Base-by-base conservation (phyloP, 2,797 vertebrate species). In the Microctenopoma stevenorrisi region DNA sequence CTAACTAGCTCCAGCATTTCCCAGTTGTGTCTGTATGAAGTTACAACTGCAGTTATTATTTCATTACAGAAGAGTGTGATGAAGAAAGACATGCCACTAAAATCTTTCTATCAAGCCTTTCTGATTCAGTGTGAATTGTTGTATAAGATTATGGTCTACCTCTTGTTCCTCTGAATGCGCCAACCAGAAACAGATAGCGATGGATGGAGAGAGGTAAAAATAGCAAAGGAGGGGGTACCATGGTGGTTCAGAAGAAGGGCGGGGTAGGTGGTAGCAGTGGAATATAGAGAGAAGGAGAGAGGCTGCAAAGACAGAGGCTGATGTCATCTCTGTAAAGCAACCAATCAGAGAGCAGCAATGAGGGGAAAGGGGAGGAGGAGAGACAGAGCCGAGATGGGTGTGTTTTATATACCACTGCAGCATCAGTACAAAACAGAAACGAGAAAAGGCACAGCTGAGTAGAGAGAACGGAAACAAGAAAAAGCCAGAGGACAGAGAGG, bases 401-500 rank as follows among this genome's bases (percentile, higher is more conserved):
- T 91, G 90, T 91, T 91, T 83, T 70, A 73, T 88, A 73, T 74
- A 66, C 66, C 83, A 90, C 88, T 91, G 91, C 90, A 91, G 90
- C 79, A 83, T 89, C 85, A 77, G 57, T 42, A 71, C 63, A 62
- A 68, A 43, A 49, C 49, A 54, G 60, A 64, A 46, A n/a, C 1
- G 10, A 64, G 57, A 60, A 57, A 38, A 64, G 59, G 5, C 64
- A 44, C 70, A 47, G 72, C 52, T 55, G 38, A 37, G 59, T 13
- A 42, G 62, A 68, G 49, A 5, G 53, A 40, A 57, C 4, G 30
- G 25, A 46, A 2, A 16, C 10, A n/a, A 28, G 11, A 44, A 15
- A 64, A 54, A 64, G 7, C n/a, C 10, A 56, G 25, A 22, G 5
- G 10, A 30, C n/a, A 56, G 33, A 58, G 1, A n/a, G 30, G n/a